These are phyloP conservation scores for Phasianus colchicus DNA, from an alignment of 2,113 vertebrate genomes.

Conservation along the genomic window DNA sequence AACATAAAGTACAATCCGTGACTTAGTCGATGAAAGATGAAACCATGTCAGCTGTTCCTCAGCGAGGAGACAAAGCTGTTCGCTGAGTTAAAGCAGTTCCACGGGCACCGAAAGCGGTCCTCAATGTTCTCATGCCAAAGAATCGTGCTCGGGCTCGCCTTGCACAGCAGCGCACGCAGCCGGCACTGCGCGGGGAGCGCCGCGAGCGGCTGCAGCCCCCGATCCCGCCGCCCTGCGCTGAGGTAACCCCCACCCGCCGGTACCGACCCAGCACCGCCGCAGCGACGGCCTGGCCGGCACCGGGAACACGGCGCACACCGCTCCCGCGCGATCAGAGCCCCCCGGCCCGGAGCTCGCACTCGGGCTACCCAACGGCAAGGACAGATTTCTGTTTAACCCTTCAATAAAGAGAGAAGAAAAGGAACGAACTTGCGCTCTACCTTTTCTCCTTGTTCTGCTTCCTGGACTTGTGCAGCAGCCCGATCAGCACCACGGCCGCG, in stretches of 20 bases:
- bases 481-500: slow-evolving; percentile 93
- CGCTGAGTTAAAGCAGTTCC: not conserved
- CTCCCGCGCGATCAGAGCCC: not conserved
- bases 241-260: no score
- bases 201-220: no score
- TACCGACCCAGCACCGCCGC: no score
- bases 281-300: no score
- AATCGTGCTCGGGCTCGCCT: not conserved
- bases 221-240: no score
- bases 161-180: no score
- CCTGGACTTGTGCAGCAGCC: slow-evolving; percentile 93
- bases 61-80: not conserved
- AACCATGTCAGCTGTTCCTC: slow-evolving; percentile 13
- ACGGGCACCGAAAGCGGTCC: not conserved
- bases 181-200: no score
- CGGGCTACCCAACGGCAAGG: not conserved
- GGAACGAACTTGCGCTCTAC: slow-evolving; percentile 56
- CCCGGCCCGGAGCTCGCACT: not conserved
- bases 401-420: not conserved
- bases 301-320: not conserved
- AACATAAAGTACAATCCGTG: not conserved
- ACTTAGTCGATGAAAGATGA: not conserved
- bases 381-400: no score
- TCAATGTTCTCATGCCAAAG: fast-evolving
- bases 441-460: slow-evolving; percentile 84